Base-by-base conservation (phyloP, 2,113 vertebrate species). In the Forbesichthys agassizii region DNA sequence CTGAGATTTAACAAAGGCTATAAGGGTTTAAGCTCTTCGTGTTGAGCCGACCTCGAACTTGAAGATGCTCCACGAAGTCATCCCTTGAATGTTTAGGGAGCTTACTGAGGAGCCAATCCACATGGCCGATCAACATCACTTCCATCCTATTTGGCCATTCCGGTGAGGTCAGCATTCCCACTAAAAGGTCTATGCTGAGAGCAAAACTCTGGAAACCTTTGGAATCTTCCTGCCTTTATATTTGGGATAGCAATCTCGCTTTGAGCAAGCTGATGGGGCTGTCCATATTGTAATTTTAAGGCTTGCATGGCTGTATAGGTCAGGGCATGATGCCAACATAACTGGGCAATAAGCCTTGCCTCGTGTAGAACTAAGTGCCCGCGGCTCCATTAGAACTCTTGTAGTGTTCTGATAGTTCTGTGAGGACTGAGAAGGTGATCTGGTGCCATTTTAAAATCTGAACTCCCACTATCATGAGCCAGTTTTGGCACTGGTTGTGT, bases 181-280 rank as follows among this genome's bases (percentile, higher is more conserved):
- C 48, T 49, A 49, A 12, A 9, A 49, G 48, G 48, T 9, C 48
- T 9, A 49, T 0, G 48, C 48, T 49, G 48, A 49, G 48, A 12
- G 48, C 12, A 12, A 49, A 49, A 12, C 48, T 49, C 48, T 49
- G 12, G 48, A 49, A 49, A 1, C 9, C 48, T 49, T 49, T 49
- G 48, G 0, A 49, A 49, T 49, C 2, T 49, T 49, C 3, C 12
- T 49, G 48, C 9, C 12, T 49, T 49, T 6, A 74, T 20, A 16
- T 59, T 66, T 11, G 66, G 55, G 0, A 55, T 12, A 20, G 73
- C 55, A 9, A 74, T 77, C 27, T 83, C 73, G 11, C 69, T 64
- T 10, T 83, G 81, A 0, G 77, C 73, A 1, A 83, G 55, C 10
- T 83, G 73, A 5, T 79, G 81, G 3, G 77, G 76, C 16, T 83